Conservation (phyloP, 2,888 invertebrate species). For the Drosophila rellima region DNA sequence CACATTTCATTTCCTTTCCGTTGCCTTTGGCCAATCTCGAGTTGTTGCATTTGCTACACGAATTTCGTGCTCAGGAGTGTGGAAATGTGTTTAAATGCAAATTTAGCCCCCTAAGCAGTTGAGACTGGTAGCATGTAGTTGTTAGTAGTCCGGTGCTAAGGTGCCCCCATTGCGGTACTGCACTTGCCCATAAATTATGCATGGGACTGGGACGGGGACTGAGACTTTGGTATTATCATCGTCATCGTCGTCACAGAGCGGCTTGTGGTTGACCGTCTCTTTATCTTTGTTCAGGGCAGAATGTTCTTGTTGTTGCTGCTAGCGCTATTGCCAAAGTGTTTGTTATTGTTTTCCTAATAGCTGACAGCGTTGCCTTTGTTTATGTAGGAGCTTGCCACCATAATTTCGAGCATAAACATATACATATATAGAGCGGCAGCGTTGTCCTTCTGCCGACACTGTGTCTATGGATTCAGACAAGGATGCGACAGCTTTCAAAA, state of each 20-base stretch:
- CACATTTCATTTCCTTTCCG: background rate
- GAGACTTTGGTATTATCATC: conserved; percentile 38
- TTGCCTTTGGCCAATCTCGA: conserved; percentile 25
- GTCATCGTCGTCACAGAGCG: conserved; percentile 45
- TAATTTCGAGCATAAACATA: conserved; percentile 44
- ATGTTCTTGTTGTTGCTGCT: conserved; percentile 16
- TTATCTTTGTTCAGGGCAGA: conserved; percentile 35
- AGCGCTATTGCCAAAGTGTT: conserved; percentile 53
- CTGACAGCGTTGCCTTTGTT: conserved; percentile 69
- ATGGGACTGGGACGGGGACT: conserved; percentile 39
- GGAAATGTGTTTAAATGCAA: conserved; percentile 77
- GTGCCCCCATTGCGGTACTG: conserved; percentile 24
- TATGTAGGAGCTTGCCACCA: conserved; percentile 51
- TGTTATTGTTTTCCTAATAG: conserved; percentile 74
- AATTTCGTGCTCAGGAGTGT: conserved; percentile 71
- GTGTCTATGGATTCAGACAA: background rate
- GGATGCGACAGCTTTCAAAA: conserved; percentile 41
- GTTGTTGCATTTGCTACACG: conserved; percentile 45
- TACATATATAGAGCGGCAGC: background rate
- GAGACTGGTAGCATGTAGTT: conserved; percentile 1
- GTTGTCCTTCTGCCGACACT: background rate
- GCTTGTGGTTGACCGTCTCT: conserved; percentile 55
- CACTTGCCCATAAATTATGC: conserved; percentile 73
- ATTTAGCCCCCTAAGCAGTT: conserved; percentile 39
- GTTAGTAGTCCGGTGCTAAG: conserved; percentile 3